Evolutionary conservation across 1,140 invertebrate species (phyloP), one percentile per base, ranked within the genome.

Genomic region (Cotesia chilonis): DNA sequence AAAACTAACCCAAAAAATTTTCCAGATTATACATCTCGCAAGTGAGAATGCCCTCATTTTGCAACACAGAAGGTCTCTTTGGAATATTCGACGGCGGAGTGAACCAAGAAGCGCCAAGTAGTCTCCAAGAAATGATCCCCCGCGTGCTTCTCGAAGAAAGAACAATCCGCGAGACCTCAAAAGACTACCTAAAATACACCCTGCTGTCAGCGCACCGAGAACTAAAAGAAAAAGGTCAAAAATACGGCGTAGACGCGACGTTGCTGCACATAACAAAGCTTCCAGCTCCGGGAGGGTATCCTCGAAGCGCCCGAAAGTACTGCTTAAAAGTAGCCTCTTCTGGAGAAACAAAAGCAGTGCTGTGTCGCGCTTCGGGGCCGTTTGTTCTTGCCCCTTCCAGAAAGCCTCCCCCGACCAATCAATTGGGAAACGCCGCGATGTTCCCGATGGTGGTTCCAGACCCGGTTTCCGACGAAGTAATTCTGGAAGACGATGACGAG

Each of bases 171-270:
- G 93, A 95, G 82, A 93, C 93, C 0, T 89, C 91, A 0, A 89
- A 88, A 73, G 93, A 95, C 72, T 96, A 95, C 74, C 89, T 96
- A 87, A 95, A 94, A 80, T 95, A 94, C 79, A 94, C 94, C 1
- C 87, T 95, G 60, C 84, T 95, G 4, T 90, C 93, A 17, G 91
- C 92, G 0, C 93, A 94, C 74, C 90, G 92, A 65, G 92, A 94
- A 75, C 84, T 94, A 36, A 92, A 91, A 76, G 91, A 93, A 75
- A 91, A 91, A 74, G 91, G 90, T 0, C 90, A 92, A 79, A 91
- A 88, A 78, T 91, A 91, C 76, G 92, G 92, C 0, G 88, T 92
- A 54, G 93, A 92, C 78, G 89, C 92, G 1, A 91, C 92, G 12
- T 83, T 94, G 64, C 90, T 93, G 57, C 94, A 95, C 80, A 88